Evolutionary conservation across 2,888 invertebrate species (phyloP), one percentile per base, ranked within the genome.

Genomic region (Ennomos fuscantarius): DNA sequence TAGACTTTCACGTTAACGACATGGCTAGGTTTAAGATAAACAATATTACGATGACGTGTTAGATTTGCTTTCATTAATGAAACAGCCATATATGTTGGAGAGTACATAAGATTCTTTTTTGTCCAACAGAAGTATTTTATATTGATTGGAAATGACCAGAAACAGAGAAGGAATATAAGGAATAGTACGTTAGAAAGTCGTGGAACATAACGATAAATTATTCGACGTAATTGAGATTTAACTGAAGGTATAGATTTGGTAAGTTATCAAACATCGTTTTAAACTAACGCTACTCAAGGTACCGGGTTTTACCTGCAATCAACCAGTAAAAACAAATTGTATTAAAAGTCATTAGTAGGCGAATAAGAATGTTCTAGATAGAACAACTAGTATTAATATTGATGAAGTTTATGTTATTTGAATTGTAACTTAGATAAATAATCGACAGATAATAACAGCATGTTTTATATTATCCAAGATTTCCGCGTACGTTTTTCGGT

Each of bases 281-380:
- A 62, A 69, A 87, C 84, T 86, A 88, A 89, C 80, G 79, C 79
- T 82, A 80, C 74, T 77, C 69, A 79, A 78, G 87, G 86, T 87
- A 86, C 71, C 82, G 84, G 87, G 85, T 79, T 70, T 71, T 70
- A 73, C 73, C 68, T 73, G 64, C 63, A 75, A 69, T 72, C 73
- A 73, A 78, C 69, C 69, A 72, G 61, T 78, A 78, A 69, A 79
- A 68, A 75, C 74, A 53, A 73, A 73, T 69, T 73, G 65, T 79
- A 76, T 70, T 74, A 63, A 68, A 70, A 75, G 73, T 77, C 73
- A 79, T 73, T 72, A 69, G 66, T 67, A 64, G 76, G 76, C 70
- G 62, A 60, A 65, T 65, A 74, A 63, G 55, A 63, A 63, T 65
- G 46, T 67, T 66, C 50, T 66, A 69, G 61, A 70, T 69, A 62